Percentiles rank a stretch among this genome's conserved stretches.
Conservation (phyloP, 2,888 invertebrate genomes). For the Auanema freiburgensis region DNA sequence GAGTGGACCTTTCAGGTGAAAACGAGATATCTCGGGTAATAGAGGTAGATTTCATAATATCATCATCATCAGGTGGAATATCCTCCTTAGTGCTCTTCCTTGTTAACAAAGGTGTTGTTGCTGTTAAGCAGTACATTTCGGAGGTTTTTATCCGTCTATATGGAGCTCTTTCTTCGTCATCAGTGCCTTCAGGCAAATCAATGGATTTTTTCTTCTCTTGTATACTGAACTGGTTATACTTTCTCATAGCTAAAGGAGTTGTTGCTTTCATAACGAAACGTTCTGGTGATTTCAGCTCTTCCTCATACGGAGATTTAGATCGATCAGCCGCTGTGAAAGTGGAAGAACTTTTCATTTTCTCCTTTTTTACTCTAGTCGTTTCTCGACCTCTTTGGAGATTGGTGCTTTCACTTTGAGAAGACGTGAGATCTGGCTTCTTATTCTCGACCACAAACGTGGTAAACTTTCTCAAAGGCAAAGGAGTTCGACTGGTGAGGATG, state of each 20-base stretch:
- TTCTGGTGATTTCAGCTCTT: slow-evolving; percentile 25
- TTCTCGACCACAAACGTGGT: slow-evolving; percentile 39
- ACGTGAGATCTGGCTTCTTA: slow-evolving; percentile 20
- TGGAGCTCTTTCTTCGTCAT: background rate
- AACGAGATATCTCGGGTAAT: too few species aligned
- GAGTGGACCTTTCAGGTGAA: too few species aligned
- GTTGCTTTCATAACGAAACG: slow-evolving; percentile 30
- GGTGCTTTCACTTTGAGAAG: background rate
- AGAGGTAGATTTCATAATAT: too few species aligned
- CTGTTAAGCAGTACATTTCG: slow-evolving; percentile 17
- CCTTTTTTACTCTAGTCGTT: slow-evolving; percentile 3
- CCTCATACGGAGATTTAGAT: background rate
- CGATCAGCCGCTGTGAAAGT: background rate
- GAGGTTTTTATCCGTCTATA: slow-evolving; percentile 5
- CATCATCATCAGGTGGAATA: too few species aligned
- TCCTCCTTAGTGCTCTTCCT: background rate
- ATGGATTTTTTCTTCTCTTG: background rate
- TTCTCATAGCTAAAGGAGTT: slow-evolving; percentile 29
- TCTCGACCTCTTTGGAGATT: slow-evolving; percentile 4
- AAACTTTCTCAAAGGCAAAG: slow-evolving; percentile 33
- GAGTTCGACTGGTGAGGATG: slow-evolving; percentile 36
- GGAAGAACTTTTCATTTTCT: background rate
- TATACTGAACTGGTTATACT: slow-evolving; percentile 32
- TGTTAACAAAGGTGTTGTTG: slow-evolving; percentile 12
- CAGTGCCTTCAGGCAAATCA: background rate